Conservation (phyloP, 64 coral and sea anemone genomes). For the Actinia tenebrosa region DNA sequence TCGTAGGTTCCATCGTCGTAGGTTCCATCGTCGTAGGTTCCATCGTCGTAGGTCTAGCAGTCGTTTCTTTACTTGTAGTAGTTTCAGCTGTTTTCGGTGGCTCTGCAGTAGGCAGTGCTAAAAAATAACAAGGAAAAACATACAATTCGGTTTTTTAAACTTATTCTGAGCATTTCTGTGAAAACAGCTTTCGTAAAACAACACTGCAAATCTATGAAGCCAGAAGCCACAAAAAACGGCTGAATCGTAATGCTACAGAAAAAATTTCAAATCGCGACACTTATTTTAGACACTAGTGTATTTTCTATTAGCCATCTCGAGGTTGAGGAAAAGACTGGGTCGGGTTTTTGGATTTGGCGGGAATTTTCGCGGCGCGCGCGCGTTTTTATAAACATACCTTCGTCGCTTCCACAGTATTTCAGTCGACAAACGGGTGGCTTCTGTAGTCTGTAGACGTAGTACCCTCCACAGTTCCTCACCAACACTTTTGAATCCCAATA, state of each 20-base stretch:
- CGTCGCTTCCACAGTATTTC: constrained; percentile 10
- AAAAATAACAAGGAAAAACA: not conserved
- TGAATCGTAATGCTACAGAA: too few relatives aligned
- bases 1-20: not conserved
- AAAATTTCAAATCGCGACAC: too few relatives aligned
- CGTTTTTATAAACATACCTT: not conserved
- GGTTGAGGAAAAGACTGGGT: too few relatives aligned
- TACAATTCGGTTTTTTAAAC: not conserved
- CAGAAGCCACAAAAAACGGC: too few relatives aligned
- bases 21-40: not conserved
- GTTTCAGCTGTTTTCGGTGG: not conserved
- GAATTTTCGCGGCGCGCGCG: not conserved
- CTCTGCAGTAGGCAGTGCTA: not conserved
- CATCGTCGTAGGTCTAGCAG: not conserved
- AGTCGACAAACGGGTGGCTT: not conserved
- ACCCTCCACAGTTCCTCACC: constrained; percentile 45
- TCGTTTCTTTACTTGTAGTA: constrained; percentile 2
- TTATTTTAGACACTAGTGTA: too few relatives aligned
- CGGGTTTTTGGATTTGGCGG: not conserved
- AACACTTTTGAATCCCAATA: not conserved
- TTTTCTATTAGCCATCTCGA: not conserved
- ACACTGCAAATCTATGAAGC: too few relatives aligned
- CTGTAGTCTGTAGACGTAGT: constrained; percentile 36
- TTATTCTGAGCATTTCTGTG: not conserved
- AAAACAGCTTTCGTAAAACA: too few relatives aligned